Percentiles rank a stretch among this genome's conserved stretches.
These are phyloP conservation scores for Galaxias olidus DNA, from an alignment of 2,797 vertebrate genomes.

Conservation along the genomic window DNA sequence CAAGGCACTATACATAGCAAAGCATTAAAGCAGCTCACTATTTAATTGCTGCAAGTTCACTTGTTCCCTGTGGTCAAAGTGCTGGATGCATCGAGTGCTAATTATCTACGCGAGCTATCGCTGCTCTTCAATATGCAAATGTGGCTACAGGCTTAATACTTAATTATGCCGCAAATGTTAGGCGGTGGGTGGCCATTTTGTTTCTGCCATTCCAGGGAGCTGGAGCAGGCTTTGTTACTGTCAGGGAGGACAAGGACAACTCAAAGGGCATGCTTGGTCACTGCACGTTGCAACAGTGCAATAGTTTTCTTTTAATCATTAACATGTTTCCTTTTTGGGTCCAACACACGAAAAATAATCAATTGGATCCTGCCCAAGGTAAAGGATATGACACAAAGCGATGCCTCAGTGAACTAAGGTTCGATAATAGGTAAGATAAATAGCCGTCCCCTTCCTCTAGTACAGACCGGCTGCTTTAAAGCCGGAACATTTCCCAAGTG, in stretches of 20 bases:
- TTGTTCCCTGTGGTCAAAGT: slow-evolving; percentile 53
- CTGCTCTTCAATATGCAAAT: slow-evolving; percentile 59
- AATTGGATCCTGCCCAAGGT: neutral
- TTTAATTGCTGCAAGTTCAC: slow-evolving; percentile 67
- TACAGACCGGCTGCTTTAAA: too few species aligned
- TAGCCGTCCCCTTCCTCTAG: neutral
- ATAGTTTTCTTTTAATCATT: neutral
- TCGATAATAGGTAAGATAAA: slow-evolving; percentile 37
- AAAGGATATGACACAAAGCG: slow-evolving; percentile 8
- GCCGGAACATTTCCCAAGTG: too few species aligned
- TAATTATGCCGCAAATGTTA: slow-evolving; percentile 17
- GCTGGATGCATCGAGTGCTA: slow-evolving; percentile 60
- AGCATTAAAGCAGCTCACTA: slow-evolving; percentile 44
- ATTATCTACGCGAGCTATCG: slow-evolving; percentile 76
- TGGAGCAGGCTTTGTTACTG: slow-evolving; percentile 30
- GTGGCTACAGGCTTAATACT: slow-evolving; percentile 26
- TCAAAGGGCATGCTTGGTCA: neutral
- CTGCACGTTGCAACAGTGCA: neutral
- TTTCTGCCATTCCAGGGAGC: slow-evolving; percentile 17
- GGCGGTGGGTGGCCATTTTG: slow-evolving; percentile 31
- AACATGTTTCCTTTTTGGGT: neutral
- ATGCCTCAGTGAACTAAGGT: slow-evolving; percentile 10
- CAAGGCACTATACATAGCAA: too few species aligned
- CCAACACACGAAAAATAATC: neutral
- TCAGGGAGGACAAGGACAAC: slow-evolving; percentile 17